Evolutionary conservation across 2,113 vertebrate species (phyloP).

Genomic region (Brachypodius melanocephalos): DNA sequence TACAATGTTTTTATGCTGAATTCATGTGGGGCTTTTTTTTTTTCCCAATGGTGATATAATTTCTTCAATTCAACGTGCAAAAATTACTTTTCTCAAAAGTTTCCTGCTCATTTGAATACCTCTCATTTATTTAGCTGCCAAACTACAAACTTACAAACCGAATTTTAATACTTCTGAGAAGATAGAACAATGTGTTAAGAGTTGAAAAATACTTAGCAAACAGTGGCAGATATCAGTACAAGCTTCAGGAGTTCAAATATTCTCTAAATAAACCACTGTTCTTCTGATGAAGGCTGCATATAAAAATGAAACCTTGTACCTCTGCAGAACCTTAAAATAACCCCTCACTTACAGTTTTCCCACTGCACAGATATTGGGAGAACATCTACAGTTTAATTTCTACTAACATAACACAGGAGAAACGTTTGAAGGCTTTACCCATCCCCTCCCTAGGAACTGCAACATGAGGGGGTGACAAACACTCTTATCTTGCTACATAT

Average conservation of each 20-base stretch:
- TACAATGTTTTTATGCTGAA: rapidly evolving
- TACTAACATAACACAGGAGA: background rate
- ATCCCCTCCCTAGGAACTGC: background rate
- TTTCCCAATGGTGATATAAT: background rate
- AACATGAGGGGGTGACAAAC: background rate
- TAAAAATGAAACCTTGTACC: background rate
- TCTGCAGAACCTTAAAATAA: background rate
- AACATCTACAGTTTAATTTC: background rate
- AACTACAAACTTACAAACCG: background rate
- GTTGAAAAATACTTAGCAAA: background rate
- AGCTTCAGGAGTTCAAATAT: background rate
- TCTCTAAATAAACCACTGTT: background rate
- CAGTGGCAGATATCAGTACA: background rate
- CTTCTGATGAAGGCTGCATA: background rate
- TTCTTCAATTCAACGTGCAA: background rate
- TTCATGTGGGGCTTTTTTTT: background rate
- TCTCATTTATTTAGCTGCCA: background rate
- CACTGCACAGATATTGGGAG: background rate
- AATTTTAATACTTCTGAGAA: background rate
- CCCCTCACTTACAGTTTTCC: background rate
- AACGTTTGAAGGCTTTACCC: background rate
- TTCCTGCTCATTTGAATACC: background rate
- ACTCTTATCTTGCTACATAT: background rate
- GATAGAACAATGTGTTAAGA: background rate
- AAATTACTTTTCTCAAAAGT: background rate